Base-by-base conservation (phyloP, 2,888 invertebrate species). In the Pycnomerus fuliginosus region DNA sequence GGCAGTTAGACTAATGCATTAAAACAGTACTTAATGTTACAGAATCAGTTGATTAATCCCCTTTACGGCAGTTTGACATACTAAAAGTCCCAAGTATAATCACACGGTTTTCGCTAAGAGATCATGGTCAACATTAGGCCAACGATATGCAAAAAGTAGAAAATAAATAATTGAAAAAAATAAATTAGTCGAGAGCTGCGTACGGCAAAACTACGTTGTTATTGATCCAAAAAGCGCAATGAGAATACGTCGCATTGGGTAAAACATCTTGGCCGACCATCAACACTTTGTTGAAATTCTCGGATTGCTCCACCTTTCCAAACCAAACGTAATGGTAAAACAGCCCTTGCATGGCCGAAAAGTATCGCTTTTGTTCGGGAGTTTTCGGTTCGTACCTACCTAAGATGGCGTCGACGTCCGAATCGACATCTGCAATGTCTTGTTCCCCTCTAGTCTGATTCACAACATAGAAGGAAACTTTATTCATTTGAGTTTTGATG, bases 261-360 rank as follows among this genome's bases (percentile, higher is more conserved):
- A 83, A 71, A 8, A 81, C 75, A 66, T 89, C 88, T 65, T 89
- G 87, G 1, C 78, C 86, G 1, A 90, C 80, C 14, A 84, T 75
- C 23, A 88, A 72, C 10, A 88, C 76, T 48, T 76, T 74, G 28
- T 74, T 69, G 11, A 69, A 62, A 16, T 77, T 74, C 17, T 75
- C 71, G 40, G 80, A 80, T 3, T 79, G 77, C n/a, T 82, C 80
- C 40, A 87, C 74, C 51, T 77, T 79, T n/a, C 87, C 90, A 53
- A 85, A 82, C 77, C 85, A 82, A 1, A 90, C 87, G 60, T 81
- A 92, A 59, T 86, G 82, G 69, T 89, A 90, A 70, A 92, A 92
- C 16, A 90, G 71, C 51, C 85, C 83, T 63, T 90, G 89, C 77
- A 91, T 86, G 7, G 89, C 84, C 1, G 84, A 80, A 55, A 87